phyloP scores from a whole-genome alignment of 2,113 vertebrate species.

The Sorex fumeus region DNA sequence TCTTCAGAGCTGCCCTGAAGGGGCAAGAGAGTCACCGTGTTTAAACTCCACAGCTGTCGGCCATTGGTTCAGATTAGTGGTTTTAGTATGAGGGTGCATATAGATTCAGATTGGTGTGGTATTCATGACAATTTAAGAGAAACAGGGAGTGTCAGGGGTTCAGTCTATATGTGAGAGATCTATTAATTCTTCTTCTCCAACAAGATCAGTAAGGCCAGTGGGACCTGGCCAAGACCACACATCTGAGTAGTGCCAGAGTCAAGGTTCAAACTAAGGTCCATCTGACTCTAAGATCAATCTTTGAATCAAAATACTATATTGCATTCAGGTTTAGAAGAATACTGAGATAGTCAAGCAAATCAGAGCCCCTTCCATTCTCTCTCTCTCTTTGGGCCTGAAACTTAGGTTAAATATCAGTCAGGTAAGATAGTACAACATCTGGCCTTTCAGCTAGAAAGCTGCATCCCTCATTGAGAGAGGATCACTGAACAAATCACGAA shows the following conservation, averaged over 20 bases:
- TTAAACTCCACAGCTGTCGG: not conserved
- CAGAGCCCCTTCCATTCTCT: not conserved
- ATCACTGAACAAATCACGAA: not conserved
- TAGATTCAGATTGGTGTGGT: not conserved
- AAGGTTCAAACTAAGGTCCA: not conserved
- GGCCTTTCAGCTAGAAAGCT: not conserved
- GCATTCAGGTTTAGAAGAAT: not conserved
- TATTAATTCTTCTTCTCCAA: not conserved
- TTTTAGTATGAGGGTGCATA: not conserved
- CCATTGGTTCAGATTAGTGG: not conserved
- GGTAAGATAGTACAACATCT: not conserved
- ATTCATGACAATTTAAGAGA: not conserved
- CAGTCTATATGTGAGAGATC: not conserved
- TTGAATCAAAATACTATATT: not conserved
- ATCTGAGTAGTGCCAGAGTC: not conserved
- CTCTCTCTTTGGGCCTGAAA: not conserved
- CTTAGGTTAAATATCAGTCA: not conserved
- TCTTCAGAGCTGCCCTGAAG: not conserved
- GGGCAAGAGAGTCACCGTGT: not conserved
- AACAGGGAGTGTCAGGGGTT: not conserved
- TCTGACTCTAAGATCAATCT: not conserved
- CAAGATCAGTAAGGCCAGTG: not conserved
- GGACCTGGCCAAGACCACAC: not conserved
- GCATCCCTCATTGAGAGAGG: not conserved
- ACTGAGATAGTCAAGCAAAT: not conserved